phyloP scores from a whole-genome alignment of 2,888 invertebrate genomes.

The Athalia circularis region DNA sequence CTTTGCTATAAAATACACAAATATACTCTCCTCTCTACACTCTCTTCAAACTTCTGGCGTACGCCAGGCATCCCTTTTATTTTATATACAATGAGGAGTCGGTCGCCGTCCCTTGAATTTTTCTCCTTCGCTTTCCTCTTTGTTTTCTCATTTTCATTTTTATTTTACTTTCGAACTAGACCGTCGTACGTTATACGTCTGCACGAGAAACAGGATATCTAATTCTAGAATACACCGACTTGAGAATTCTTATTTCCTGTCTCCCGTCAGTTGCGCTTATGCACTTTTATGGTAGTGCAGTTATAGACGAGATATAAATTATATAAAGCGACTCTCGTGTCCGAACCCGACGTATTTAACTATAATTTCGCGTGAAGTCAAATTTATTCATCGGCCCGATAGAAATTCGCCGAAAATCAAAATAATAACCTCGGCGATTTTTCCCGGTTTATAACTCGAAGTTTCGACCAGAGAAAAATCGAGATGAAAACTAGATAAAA shows the following conservation, averaged over 20 bases:
- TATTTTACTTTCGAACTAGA: too few relatives aligned
- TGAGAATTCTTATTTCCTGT: conserved; percentile 34
- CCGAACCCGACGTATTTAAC: too few relatives aligned
- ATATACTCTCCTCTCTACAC: conserved; percentile 47
- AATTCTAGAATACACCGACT: conserved; percentile 21
- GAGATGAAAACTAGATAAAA: background rate
- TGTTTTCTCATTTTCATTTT: background rate
- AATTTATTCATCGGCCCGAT: background rate
- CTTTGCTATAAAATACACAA: conserved; percentile 61
- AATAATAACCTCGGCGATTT: conserved; percentile 7
- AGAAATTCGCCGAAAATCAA: background rate
- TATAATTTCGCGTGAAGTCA: too few relatives aligned
- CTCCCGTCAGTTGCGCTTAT: background rate
- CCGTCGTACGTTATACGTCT: too few relatives aligned
- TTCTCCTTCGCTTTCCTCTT: background rate
- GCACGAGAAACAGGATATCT: conserved; percentile 35
- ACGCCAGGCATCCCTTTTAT: conserved; percentile 40
- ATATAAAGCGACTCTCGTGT: too few relatives aligned
- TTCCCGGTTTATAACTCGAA: background rate
- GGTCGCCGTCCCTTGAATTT: background rate
- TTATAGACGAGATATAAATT: too few relatives aligned
- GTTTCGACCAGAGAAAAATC: too few relatives aligned
- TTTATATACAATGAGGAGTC: conserved; percentile 20
- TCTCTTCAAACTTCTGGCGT: conserved; percentile 32
- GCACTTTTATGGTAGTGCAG: background rate